phyloP scores from a whole-genome alignment of 2,797 vertebrate genomes.

The Parauchenoglanis punctatus region DNA sequence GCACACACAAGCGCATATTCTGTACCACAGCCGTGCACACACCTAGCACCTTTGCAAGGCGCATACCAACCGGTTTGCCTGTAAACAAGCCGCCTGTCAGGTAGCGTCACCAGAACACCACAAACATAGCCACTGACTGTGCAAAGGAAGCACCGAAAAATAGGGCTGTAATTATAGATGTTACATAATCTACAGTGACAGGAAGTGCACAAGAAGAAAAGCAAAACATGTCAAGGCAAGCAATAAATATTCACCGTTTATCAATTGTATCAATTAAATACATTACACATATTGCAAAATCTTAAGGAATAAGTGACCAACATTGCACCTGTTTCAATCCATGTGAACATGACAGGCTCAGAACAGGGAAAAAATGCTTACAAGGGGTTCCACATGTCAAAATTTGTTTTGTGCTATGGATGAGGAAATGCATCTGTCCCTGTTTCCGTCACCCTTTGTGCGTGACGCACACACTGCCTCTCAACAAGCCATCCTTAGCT shows the following conservation, averaged over 20 bases:
- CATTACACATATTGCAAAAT: neutral
- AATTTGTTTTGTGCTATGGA: slow-evolving; percentile 61
- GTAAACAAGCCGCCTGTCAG: slow-evolving; percentile 65
- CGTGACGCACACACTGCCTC: slow-evolving; percentile 76
- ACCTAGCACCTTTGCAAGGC: slow-evolving; percentile 39
- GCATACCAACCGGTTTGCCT: slow-evolving; percentile 46
- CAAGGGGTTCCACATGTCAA: slow-evolving; percentile 45
- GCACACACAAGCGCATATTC: slow-evolving; percentile 46
- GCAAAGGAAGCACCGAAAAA: slow-evolving; percentile 45
- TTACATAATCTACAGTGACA: slow-evolving; percentile 46
- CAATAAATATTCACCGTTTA: neutral
- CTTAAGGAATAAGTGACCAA: slow-evolving; percentile 12
- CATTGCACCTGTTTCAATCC: slow-evolving; percentile 37
- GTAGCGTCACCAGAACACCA: slow-evolving; percentile 40
- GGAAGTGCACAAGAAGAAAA: slow-evolving; percentile 37
- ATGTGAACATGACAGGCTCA: neutral
- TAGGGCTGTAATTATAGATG: slow-evolving; percentile 46
- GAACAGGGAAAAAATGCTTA: slow-evolving; percentile 2
- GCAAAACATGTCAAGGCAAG: slow-evolving; percentile 18
- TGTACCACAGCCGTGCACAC: slow-evolving; percentile 40
- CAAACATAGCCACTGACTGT: slow-evolving; percentile 40
- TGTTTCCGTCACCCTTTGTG: slow-evolving; percentile 63
- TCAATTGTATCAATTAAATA: neutral
- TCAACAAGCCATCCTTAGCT: slow-evolving; percentile 71
- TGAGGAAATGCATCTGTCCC: slow-evolving; percentile 74